These are phyloP conservation scores for Ahaetulla prasina DNA, from an alignment of 2,113 vertebrate species.

Conservation along the genomic window DNA sequence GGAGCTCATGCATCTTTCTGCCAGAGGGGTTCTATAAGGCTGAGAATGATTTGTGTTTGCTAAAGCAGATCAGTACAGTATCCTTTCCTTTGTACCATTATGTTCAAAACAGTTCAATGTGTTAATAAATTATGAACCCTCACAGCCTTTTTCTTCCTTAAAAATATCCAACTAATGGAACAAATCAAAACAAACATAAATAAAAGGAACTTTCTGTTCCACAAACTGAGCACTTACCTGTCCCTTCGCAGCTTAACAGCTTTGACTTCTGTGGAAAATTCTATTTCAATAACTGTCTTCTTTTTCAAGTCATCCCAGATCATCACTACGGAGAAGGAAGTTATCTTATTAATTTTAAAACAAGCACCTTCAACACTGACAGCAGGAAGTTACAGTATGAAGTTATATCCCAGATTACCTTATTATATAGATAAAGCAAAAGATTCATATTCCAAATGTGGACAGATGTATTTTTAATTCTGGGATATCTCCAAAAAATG, in stretches of 20 bases:
- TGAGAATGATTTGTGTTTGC: neutral
- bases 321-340: conserved; percentile 80
- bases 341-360: neutral
- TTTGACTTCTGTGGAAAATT: conserved; percentile 98
- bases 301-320: conserved; percentile 99
- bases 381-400: neutral
- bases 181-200: neutral
- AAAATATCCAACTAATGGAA: neutral
- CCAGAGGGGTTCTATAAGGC: neutral
- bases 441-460: neutral
- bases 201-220: neutral
- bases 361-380: neutral
- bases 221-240: conserved; percentile 66
- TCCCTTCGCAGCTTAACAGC: conserved; percentile 95
- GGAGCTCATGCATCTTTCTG: neutral
- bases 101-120: neutral
- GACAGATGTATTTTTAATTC: neutral
- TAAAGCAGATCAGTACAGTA: neutral
- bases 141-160: neutral
- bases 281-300: conserved; percentile 98
- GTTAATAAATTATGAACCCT: neutral
- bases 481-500: neutral
- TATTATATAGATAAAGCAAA: neutral
- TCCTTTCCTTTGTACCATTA: neutral
- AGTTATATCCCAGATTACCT: neutral